Conservation (phyloP, 2,888 invertebrate species). For the Liopterus haemorrhoidalis region DNA sequence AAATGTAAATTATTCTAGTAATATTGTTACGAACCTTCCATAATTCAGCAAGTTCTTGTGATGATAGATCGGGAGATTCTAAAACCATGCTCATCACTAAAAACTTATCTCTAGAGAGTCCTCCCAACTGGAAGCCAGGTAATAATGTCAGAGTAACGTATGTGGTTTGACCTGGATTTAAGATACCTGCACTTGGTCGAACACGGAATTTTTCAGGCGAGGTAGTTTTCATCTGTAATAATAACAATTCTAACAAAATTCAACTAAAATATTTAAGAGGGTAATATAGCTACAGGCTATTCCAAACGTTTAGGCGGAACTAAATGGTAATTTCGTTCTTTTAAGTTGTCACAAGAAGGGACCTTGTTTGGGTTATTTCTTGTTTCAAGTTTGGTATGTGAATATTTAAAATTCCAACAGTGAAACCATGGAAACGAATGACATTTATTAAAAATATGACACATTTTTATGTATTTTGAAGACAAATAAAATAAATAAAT, state of each 20-base stretch:
- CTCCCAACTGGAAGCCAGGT: constrained; percentile 62
- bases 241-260: constrained; percentile 30
- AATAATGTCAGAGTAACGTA: constrained; percentile 69
- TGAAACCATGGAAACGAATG: no score
- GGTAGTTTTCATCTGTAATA: constrained; percentile 84
- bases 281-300: no score
- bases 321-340: no score
- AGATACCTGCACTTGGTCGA: constrained; percentile 75
- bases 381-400: no score
- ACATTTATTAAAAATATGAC: no score
- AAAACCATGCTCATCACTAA: constrained; percentile 76
- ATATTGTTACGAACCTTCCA: constrained; percentile 67
- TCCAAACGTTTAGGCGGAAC: no score
- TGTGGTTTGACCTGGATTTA: constrained; percentile 59
- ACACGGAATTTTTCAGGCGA: constrained; percentile 94
- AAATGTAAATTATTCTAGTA: constrained; percentile 4
- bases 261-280: constrained; percentile 1
- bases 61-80: constrained; percentile 50
- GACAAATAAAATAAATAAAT: no score
- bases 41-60: constrained; percentile 62
- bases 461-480: no score
- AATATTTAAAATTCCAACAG: no score
- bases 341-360: not conserved
- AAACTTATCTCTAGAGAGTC: constrained; percentile 76
- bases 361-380: constrained; percentile 11